Evolutionary conservation across 2,113 vertebrate species (phyloP).

Genomic region (Chloropsis hardwickii): DNA sequence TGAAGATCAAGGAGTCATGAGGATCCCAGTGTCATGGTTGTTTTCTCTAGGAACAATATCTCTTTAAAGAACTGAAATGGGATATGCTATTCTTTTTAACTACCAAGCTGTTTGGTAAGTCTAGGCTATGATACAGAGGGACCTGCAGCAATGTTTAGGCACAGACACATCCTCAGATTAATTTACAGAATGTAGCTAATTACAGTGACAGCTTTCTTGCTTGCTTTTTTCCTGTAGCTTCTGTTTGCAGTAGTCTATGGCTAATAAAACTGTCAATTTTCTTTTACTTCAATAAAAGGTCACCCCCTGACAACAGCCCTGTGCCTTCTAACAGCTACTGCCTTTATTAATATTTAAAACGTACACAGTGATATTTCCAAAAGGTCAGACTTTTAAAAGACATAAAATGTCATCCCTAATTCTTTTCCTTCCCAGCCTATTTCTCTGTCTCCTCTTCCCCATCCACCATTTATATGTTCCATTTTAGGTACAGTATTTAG

Average conservation of each 20-base stretch:
- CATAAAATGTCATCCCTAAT: conserved; percentile 77
- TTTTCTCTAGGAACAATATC: not conserved
- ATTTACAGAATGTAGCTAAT: conserved; percentile 64
- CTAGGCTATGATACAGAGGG: not conserved
- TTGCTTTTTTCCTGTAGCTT: conserved; percentile 41
- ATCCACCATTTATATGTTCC: conserved; percentile 9
- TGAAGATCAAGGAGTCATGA: not conserved
- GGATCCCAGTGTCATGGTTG: not conserved
- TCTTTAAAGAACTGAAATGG: not conserved
- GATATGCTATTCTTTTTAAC: not conserved
- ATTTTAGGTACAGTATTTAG: conserved; percentile 42
- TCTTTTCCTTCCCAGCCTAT: conserved; percentile 20
- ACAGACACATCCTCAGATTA: not conserved
- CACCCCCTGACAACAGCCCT: conserved; percentile 73
- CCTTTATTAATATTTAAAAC: conserved; percentile 95
- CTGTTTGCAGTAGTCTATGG: conserved; percentile 44
- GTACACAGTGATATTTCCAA: conserved; percentile 94
- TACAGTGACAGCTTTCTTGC: conserved; percentile 41
- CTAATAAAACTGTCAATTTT: conserved; percentile 81
- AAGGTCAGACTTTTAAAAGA: conserved; percentile 89
- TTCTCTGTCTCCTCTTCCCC: not conserved
- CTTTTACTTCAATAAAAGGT: conserved; percentile 80
- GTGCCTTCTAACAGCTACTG: conserved; percentile 73
- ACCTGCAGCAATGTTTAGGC: not conserved
- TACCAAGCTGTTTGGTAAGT: not conserved